Evolutionary conservation across 1,140 invertebrate genomes (phyloP), one percentile per base, ranked within the genome.

Genomic region (Druon quercuslanigerum): DNA sequence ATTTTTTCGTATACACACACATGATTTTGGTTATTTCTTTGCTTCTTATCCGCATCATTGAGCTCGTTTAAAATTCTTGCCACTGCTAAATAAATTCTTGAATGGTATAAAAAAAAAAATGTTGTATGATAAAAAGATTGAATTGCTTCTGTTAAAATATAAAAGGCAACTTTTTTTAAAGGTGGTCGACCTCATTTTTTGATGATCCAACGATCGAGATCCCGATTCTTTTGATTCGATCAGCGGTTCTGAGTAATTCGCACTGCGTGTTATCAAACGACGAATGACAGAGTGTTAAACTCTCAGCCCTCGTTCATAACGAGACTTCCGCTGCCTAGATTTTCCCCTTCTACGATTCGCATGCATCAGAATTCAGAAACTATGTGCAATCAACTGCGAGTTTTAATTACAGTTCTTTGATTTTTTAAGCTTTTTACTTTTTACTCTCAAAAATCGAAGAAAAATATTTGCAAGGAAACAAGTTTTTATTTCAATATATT

Each of bases 181-280:
- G 56, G 19, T 57, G 19, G 20, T 16, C 40, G 25, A 66, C 60
- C 12, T 66, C 13, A 11, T 20, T 57, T 20, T 57, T 25, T 12
- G n/a, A 66, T 66, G 40, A 16, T 66, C 25, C 5, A 40, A 33
- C 13, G n/a, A 40, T 40, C 16, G 14, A 5, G 40, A 14, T 66
- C 13, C 5, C 60, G 60, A 46, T 66, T 7, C 1, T 46, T 66
- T 66, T 66, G 40, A 66, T 40, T 25, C 33, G 5, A 40, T 40
- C 13, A 5, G n/a, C 14, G 33, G 25, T 46, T 66, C 3, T 4
- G 14, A 40, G 33, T 66, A 40, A 66, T 66, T 66, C 40, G 25
- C 60, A 66, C 60, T 66, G 40, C 60, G 60, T 40, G 60, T 66
- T 66, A 66, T 66, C 60, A 66, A 40, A 66, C 60, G 25, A 66